Base-by-base conservation (phyloP, 2,113 vertebrate species). In the Motacilla alba region DNA sequence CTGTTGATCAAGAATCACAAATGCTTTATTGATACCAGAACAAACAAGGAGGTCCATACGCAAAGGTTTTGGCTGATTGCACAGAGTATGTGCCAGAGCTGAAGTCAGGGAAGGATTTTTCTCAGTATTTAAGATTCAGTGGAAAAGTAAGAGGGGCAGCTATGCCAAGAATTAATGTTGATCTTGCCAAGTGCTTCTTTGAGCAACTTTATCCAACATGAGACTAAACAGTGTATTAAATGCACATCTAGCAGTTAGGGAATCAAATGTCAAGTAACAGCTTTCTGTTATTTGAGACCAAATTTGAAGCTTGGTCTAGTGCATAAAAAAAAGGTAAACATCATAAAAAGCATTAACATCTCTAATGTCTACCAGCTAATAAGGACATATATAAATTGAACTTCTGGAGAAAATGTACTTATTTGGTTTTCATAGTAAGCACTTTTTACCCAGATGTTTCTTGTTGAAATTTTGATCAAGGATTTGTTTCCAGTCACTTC, bases 221-320 rank as follows among this genome's bases (percentile, higher is more conserved):
- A 98, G 97, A 98, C 97, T 97, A 98, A 98, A 98, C 96, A 98
- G 96, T 94, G 90, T 95, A 97, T 96, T 97, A 97, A 95, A 97
- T 97, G 98, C 62, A 96, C 93, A 93, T 92, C 94, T 62, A 97
- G 62, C 75, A 96, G 94, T 95, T 97, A 96, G 97, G 95, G 97
- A 97, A 96, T 90, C 90, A 91, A 94, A 96, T 60, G 87, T 98
- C 97, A 98, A 95, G 82, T 96, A 97, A 97, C 97, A 97, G 88
- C 83, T 95, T 96, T 95, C 94, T 95, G 87, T 81, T 95, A 58
- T 74, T 55, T 67, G 89, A 93, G 43, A 70, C 35, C 10, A 77
- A 94, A 94, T 95, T 83, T 97, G 93, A 93, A 97, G 95, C 95
- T 97, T 93, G 75, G 89, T 96, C 82, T 96, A 79, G 50, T 77